Evolutionary conservation across 23 tunicate species (phyloP).

Genomic region (Phallusia fumigata): DNA sequence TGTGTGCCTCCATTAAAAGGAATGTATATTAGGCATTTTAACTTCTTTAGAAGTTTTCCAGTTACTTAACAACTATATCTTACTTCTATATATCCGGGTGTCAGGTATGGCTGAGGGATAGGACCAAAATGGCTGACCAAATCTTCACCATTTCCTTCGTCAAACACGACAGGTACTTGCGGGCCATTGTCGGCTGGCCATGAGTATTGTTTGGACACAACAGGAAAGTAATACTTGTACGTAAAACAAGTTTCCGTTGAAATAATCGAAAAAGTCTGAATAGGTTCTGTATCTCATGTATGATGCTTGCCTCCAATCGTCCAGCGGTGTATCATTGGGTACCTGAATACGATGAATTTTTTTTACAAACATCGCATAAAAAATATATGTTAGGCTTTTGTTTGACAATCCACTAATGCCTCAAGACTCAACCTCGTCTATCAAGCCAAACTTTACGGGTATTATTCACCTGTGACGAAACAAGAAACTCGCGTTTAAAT

Average conservation of each 20-base stretch:
- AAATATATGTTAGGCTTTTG: too few relatives aligned
- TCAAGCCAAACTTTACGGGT: too few relatives aligned
- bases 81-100: conserved; percentile 57
- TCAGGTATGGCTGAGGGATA: background rate
- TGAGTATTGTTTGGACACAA: conserved; percentile 18
- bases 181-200: conserved; percentile 46
- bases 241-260: conserved; percentile 44
- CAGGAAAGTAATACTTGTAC: conserved; percentile 42
- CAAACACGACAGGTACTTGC: conserved; percentile 38
- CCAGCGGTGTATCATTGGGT: conserved; percentile 65
- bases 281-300: conserved; percentile 39
- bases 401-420: too few relatives aligned
- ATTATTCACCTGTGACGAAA: too few relatives aligned
- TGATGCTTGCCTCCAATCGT: conserved; percentile 17
- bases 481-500: too few relatives aligned
- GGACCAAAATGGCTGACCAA: conserved; percentile 30
- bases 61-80: background rate
- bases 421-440: too few relatives aligned
- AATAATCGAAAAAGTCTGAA: conserved; percentile 21
- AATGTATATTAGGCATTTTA: too few relatives aligned
- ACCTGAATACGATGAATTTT: conserved; percentile 14
- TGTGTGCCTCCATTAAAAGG: too few relatives aligned
- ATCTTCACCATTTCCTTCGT: conserved; percentile 35
- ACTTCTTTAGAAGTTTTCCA: too few relatives aligned
- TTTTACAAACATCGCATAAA: too few relatives aligned